phyloP scores from a whole-genome alignment of 2,113 vertebrate genomes.

The Prolemur simus region DNA sequence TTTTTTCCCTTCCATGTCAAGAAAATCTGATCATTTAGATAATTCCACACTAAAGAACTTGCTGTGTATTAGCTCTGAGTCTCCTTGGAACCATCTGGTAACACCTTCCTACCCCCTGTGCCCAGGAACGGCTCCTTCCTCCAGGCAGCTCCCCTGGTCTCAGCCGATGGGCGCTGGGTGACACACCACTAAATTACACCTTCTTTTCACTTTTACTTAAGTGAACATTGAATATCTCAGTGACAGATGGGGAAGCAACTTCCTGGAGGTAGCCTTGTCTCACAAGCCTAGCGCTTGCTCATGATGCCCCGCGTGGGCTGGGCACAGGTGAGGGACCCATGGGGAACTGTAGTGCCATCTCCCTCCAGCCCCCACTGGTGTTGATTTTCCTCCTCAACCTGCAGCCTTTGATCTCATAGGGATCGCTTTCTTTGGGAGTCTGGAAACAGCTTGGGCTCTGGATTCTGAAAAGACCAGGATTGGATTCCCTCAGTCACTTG shows the following conservation, averaged over 20 bases:
- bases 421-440: neutral
- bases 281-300: neutral
- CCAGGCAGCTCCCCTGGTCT: neutral
- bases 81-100: neutral
- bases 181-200: neutral
- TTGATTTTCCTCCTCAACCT: neutral
- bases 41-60: neutral
- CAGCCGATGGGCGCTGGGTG: neutral
- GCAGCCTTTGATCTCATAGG: neutral
- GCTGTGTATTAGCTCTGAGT: neutral
- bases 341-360: neutral
- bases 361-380: neutral
- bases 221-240: neutral
- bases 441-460: neutral
- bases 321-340: neutral
- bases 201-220: neutral
- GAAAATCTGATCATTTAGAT: neutral
- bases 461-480: neutral
- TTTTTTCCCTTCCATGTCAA: neutral
- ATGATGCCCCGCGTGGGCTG: rapidly evolving
- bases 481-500: neutral
- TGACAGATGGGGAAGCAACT: neutral
- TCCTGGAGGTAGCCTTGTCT: neutral
- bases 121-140: neutral
- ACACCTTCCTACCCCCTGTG: neutral